Conservation (phyloP, 2,797 vertebrate genomes). For the Spondyliosoma cantharus region DNA sequence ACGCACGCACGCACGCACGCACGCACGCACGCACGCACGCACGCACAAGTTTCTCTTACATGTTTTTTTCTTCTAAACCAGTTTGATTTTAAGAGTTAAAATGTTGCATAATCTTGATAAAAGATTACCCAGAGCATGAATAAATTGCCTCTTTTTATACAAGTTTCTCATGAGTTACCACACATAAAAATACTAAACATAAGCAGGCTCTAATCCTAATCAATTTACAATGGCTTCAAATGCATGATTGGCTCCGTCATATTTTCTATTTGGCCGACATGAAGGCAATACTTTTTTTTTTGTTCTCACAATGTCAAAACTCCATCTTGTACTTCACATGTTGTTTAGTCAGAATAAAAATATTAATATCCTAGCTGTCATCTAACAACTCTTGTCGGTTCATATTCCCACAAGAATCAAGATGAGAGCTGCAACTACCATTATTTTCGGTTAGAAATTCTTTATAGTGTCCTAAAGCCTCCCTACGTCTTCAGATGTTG, state of each 20-base stretch:
- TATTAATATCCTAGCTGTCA: background rate
- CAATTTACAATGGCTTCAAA: background rate
- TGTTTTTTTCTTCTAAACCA: background rate
- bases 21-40: background rate
- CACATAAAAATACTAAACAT: background rate
- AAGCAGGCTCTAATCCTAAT: background rate
- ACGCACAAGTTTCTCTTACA: too few relatives aligned
- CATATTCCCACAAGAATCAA: too few relatives aligned
- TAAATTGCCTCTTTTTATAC: background rate
- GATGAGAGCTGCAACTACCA: too few relatives aligned
- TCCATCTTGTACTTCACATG: background rate
- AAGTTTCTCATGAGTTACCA: background rate
- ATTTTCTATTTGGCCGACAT: background rate
- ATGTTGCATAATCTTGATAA: background rate
- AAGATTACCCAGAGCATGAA: background rate
- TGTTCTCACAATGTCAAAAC: background rate
- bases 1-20: constrained; percentile 9
- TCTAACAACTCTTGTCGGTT: background rate
- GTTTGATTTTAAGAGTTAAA: background rate
- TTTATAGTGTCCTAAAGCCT: background rate
- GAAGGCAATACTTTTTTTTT: background rate
- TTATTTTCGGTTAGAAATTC: background rate
- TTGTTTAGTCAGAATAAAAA: background rate
- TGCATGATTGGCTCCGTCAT: background rate
- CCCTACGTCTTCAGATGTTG: background rate